These are phyloP conservation scores for Chrysolina americana DNA, from an alignment of 2,888 invertebrate species.

Conservation along the genomic window DNA sequence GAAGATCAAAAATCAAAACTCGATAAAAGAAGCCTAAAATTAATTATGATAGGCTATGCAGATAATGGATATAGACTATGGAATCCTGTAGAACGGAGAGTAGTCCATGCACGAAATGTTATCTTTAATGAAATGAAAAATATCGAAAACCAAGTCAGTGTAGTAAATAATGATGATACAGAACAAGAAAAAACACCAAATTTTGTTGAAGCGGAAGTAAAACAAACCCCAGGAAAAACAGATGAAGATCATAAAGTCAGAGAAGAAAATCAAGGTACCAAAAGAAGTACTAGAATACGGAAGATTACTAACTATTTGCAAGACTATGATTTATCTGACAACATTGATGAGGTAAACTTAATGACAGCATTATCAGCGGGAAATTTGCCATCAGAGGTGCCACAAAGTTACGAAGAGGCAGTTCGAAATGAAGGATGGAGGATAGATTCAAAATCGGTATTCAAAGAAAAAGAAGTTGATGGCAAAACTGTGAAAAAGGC, in stretches of 20 bases:
- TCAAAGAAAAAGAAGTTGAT: too few relatives aligned
- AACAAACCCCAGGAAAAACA: constrained; percentile 17
- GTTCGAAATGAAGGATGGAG: too few relatives aligned
- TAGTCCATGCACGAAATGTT: constrained; percentile 41
- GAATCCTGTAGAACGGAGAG: constrained; percentile 31
- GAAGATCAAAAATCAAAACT: constrained; percentile 51
- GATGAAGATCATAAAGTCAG: constrained; percentile 13
- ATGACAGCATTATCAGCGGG: constrained; percentile 6
- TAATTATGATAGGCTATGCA: constrained; percentile 42
- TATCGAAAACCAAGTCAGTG: not conserved
- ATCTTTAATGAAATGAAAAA: constrained; percentile 41
- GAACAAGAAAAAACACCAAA: constrained; percentile 3
- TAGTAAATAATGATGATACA: not conserved
- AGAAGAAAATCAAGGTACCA: not conserved
- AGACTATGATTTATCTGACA: constrained; percentile 30
- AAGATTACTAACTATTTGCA: constrained; percentile 36
- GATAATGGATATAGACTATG: constrained; percentile 47
- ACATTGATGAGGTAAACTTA: not conserved
- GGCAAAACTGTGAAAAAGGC: too few relatives aligned
- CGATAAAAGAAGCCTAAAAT: constrained; percentile 35
- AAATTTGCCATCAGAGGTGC: too few relatives aligned
- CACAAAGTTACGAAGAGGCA: too few relatives aligned
- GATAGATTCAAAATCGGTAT: not conserved
- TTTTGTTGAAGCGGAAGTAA: constrained; percentile 5
- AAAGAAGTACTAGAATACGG: constrained; percentile 29